Base-by-base conservation (phyloP, 2,113 vertebrate genomes). In the Poeciliopsis prolifica region DNA sequence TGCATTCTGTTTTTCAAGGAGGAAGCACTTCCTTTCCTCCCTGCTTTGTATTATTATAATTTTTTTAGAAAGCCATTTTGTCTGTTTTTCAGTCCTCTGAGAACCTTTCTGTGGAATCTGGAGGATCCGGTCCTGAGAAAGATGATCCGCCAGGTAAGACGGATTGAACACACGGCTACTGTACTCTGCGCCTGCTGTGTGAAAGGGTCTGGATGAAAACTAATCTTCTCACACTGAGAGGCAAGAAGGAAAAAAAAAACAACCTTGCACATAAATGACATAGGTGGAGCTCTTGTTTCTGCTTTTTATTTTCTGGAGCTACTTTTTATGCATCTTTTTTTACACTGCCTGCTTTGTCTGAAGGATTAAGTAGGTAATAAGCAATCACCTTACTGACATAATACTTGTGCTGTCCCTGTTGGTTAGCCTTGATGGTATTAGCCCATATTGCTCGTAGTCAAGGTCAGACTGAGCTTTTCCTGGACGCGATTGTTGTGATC, bases 101-200 rank as follows among this genome's bases (percentile, higher is more conserved):
- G 93, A 98, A 97, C 87, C 93, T 98, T 68, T 96, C 95, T 37
- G 87, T 96, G 94, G 97, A 98, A 92, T 97, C 95, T 77, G 94
- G 95, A 80, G 95, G 95, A 88, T 96, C 95, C 75, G 82, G 95
- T 86, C 94, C 92, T n/a, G 97, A 98, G 93, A 96, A 93, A 91
- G 96, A 98, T 96, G 97, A 97, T 91, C 88, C 92, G 71, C 95
- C 93, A 94, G 93, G 94, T 95, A 88, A 90, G 88, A 85, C n/a
- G 9, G 68, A 48, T 68, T 6, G 66, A 63, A 83, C 86, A 80
- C 73, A 61, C 68, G 37, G 74, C 63, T 51, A 68, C 78, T 85
- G 74, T 79, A 17, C 58, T 83, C n/a, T 65, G 10, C 35, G 30
- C 42, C 48, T 35, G 14, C 70, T 73, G 51, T 67, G 67, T 64